Conservation (phyloP, 2,113 vertebrate species). For the Globicephala melas region DNA sequence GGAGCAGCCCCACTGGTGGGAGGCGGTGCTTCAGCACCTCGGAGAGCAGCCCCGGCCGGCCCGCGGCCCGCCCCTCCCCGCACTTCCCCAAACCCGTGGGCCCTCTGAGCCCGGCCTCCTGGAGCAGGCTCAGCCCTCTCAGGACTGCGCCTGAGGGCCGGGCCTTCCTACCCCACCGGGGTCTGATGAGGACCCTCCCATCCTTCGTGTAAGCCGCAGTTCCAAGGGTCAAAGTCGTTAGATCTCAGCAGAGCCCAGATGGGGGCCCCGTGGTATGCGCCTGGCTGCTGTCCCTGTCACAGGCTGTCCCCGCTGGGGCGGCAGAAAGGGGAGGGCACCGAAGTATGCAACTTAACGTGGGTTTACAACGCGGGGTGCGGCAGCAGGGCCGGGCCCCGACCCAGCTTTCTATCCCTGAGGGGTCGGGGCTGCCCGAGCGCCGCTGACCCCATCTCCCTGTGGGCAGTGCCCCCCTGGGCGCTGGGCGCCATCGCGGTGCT, state of each 20-base stretch:
- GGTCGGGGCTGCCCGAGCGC: constrained; percentile 62
- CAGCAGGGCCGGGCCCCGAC: no score
- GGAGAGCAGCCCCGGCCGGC: not conserved
- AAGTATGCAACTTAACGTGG: fast-evolving
- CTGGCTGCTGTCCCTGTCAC: not conserved
- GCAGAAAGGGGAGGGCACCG: not conserved
- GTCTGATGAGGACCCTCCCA: not conserved
- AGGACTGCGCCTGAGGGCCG: no score
- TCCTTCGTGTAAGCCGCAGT: not conserved
- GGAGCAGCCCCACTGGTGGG: not conserved
- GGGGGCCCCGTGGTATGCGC: not conserved
- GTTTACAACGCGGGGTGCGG: not conserved
- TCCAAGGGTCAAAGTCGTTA: not conserved
- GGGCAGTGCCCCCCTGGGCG: constrained; percentile 94
- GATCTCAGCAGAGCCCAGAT: not conserved
- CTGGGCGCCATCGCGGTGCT: constrained; percentile 95
- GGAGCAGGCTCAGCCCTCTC: not conserved
- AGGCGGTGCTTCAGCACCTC: not conserved
- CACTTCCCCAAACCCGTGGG: not conserved
- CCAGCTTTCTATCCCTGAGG: not conserved
- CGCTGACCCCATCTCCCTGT: not conserved
- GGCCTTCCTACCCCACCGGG: not conserved
- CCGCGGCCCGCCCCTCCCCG: not conserved
- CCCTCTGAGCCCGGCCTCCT: no score
- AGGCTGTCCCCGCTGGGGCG: not conserved